phyloP scores from a whole-genome alignment of 1,140 invertebrate genomes.

The Trigoniulus corallinus region DNA sequence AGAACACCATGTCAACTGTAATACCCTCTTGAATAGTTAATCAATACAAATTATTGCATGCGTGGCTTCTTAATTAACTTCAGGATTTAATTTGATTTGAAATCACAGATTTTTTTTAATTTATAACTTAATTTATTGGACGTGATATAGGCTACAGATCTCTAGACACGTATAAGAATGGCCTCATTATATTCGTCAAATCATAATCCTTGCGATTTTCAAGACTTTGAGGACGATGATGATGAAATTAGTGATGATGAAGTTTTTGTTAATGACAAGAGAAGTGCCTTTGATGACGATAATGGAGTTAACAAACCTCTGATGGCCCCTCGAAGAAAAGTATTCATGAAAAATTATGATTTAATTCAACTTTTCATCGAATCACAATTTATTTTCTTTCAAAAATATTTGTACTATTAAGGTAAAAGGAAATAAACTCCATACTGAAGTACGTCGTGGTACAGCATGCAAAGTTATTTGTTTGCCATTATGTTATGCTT shows the following conservation, averaged over 20 bases:
- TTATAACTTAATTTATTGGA: no score
- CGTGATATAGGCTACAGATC: no score
- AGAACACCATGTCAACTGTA: no score
- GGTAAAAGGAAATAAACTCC: neutral
- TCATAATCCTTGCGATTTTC: constrained; percentile 12
- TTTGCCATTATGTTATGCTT: constrained; percentile 17
- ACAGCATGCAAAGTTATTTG: constrained; percentile 14
- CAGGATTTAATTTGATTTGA: no score
- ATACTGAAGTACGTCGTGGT: constrained; percentile 15
- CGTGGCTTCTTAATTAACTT: no score
- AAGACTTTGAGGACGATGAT: constrained; percentile 12
- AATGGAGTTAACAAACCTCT: constrained; percentile 52
- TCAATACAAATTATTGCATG: no score
- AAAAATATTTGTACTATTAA: no score
- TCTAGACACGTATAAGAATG: no score
- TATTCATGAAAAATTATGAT: constrained; percentile 1
- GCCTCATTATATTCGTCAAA: no score
- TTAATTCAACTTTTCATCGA: neutral
- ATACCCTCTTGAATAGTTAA: no score
- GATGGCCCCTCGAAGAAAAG: constrained; percentile 48
- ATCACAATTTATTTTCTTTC: neutral
- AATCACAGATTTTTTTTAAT: no score
- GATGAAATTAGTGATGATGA: constrained; percentile 41
- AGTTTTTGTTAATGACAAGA: constrained; percentile 54
- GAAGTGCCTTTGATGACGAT: constrained; percentile 40